A percentile compares a stretch with the other conserved stretches of the same genome.
These are phyloP conservation scores for Fopius arisanus DNA, from an alignment of 1,140 invertebrate genomes.

Conservation along the genomic window DNA sequence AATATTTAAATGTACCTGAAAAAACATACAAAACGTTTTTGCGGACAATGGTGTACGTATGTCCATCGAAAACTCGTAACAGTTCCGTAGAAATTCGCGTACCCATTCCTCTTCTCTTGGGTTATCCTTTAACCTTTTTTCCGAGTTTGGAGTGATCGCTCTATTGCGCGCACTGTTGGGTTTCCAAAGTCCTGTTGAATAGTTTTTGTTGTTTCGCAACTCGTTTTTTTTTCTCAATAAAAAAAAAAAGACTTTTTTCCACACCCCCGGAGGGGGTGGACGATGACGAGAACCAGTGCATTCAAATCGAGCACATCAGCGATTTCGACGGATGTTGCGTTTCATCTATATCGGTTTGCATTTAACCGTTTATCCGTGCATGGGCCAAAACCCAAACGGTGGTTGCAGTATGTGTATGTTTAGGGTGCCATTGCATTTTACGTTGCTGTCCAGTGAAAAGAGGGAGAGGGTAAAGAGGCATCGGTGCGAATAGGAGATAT, in stretches of 20 bases:
- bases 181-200: not conserved
- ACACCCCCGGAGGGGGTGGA: not conserved
- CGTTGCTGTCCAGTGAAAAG: not conserved
- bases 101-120: not conserved
- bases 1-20: conserved; percentile 21
- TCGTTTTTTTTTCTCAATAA: not conserved
- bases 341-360: conserved; percentile 8
- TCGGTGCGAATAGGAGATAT: not conserved
- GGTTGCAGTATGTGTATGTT: not conserved
- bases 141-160: not conserved
- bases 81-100: not conserved
- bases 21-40: conserved; percentile 30
- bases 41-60: not conserved
- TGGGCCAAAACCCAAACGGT: not conserved
- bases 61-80: conserved; percentile 6
- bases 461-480: not conserved
- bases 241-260: no score
- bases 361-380: not conserved
- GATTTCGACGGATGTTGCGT: conserved; percentile 7
- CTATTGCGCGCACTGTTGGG: not conserved
- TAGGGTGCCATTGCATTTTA: not conserved
- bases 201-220: not conserved
- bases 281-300: not conserved
- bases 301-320: not conserved
- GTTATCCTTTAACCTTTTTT: not conserved